Percentiles rank a stretch among this genome's conserved stretches.
These are phyloP conservation scores for Trachelipus rathkii DNA, from an alignment of 1,140 invertebrate genomes.

Conservation along the genomic window DNA sequence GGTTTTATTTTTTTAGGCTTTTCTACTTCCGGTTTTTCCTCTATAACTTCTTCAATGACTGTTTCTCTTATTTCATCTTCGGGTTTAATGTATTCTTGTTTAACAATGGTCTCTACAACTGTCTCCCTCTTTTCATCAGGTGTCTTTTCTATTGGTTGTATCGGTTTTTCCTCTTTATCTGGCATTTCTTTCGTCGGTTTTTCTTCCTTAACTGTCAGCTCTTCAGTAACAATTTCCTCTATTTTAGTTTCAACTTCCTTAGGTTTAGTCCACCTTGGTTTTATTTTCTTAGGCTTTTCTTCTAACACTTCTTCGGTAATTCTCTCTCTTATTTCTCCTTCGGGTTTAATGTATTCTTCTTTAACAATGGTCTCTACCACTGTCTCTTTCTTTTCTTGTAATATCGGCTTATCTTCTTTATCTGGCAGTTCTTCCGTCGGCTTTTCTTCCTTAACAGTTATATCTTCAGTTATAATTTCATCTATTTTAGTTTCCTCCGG, in stretches of 20 bases:
- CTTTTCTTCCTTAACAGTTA: neutral
- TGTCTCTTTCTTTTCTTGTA: neutral
- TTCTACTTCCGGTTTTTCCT: neutral
- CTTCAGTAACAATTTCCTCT: neutral
- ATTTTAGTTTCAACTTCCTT: neutral
- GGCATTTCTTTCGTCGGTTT: neutral
- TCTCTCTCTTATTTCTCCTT: neutral
- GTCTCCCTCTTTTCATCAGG: neutral
- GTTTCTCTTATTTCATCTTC: neutral
- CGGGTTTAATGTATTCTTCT: neutral
- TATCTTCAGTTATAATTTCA: neutral
- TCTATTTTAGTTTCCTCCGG: neutral
- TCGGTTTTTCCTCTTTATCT: too few relatives aligned
- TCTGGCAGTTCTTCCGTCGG: neutral
- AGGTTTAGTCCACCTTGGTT: neutral
- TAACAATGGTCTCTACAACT: neutral
- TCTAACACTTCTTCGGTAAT: neutral
- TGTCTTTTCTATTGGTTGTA: too few relatives aligned
- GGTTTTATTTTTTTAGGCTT: neutral
- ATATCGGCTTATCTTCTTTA: neutral
- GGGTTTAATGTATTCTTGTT: neutral
- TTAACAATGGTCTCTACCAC: constrained; percentile 6
- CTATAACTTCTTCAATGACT: neutral
- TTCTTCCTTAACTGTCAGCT: neutral
- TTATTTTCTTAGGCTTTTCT: neutral